Base-by-base conservation (phyloP, 2,797 vertebrate genomes). In the Ataeniobius toweri region DNA sequence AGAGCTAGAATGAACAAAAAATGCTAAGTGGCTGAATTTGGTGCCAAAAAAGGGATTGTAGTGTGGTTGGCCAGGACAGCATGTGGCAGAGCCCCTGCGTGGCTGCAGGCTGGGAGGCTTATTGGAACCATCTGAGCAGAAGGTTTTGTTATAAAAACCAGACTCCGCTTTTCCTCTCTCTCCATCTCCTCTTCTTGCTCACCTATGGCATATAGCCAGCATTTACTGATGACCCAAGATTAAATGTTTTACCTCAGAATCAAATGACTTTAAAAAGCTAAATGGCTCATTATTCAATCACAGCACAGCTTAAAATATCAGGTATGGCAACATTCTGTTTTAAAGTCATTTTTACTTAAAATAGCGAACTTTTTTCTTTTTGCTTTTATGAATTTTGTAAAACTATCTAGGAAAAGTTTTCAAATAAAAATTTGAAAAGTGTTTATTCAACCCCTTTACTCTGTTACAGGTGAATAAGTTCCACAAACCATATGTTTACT, bases 121-220 rank as follows among this genome's bases (percentile, higher is more conserved):
- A 89, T 91, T 92, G 80, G 84, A 90, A 91, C 83, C 90, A 92
- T 89, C 74, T 92, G 91, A 92, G 76, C 77, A 71, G 72, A 91
- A 65, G 68, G 80, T 78, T 83, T 83, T 75, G 81, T 85, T 82
- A 76, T 74, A 83, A 91, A 75, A 86, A 83, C 72, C 78, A 78
- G 75, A 80, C 79, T 88, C 71, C 39, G 61, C 81, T 85, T 85
- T 80, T 51, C 46, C 83, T 65, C 73, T 80, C 71, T 74, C 76
- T 56, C 41, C 73, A 71, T 44, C 76, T 72, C 73, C 81, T 83
- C 81, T 9, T 61, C 51, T n/a, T 75, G 56, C 46, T 71, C 76
- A 72, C 69, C 76, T 71, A 70, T 58, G 75, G 59, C 9, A 46
- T 48, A 36, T 8, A 3, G 44, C 50, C 41, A 73, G 71, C 26